phyloP scores from a whole-genome alignment of 2,888 invertebrate species.

The Ptychoptera albimana region DNA sequence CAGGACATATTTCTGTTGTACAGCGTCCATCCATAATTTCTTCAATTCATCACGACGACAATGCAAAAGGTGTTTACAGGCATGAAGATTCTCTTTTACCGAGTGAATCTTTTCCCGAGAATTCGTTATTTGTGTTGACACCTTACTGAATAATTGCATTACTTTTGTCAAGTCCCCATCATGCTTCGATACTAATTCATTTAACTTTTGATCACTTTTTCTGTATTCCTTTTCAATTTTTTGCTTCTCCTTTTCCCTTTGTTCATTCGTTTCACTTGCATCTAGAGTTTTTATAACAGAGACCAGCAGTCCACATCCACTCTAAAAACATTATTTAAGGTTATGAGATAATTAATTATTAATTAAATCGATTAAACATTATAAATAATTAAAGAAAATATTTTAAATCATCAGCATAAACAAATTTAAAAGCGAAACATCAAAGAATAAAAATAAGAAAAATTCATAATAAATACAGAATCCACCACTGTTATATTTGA shows the following conservation, averaged over 20 bases:
- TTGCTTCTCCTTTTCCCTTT: slow-evolving; percentile 80
- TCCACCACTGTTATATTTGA: no score
- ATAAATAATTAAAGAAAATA: no score
- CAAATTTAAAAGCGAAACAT: no score
- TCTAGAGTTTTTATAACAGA: slow-evolving; percentile 89
- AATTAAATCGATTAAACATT: no score
- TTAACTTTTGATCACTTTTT: slow-evolving; percentile 75
- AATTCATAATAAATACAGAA: no score
- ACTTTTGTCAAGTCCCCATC: slow-evolving; percentile 66
- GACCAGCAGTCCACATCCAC: slow-evolving; percentile 63
- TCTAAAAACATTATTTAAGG: slow-evolving; percentile 42
- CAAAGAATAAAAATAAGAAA: no score
- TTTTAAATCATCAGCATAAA: no score
- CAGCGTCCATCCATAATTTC: slow-evolving; percentile 85
- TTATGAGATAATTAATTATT: no score
- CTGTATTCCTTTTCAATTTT: slow-evolving; percentile 89
- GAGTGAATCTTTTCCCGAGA: slow-evolving; percentile 59
- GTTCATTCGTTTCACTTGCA: slow-evolving; percentile 85
- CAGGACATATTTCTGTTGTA: slow-evolving; percentile 88
- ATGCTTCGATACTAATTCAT: slow-evolving; percentile 75
- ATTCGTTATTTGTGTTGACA: slow-evolving; percentile 59
- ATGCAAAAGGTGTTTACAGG: slow-evolving; percentile 71
- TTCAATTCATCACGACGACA: slow-evolving; percentile 86
- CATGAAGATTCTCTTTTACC: slow-evolving; percentile 65
- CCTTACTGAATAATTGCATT: slow-evolving; percentile 53